Base-by-base conservation (phyloP, 2,797 vertebrate species). In the Emydoidea blandingii region DNA sequence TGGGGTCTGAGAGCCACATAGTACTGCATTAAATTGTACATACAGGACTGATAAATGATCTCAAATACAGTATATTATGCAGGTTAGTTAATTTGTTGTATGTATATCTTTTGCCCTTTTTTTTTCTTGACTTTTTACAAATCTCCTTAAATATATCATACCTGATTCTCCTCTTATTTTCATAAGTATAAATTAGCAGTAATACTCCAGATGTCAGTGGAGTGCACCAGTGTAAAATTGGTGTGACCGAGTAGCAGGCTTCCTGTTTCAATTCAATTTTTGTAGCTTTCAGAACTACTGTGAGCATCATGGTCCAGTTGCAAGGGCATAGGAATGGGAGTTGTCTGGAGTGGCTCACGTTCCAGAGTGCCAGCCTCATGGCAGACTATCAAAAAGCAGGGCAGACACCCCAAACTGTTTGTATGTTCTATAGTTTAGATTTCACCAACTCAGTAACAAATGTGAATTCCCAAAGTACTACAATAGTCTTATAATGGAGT, bases 101-200 rank as follows among this genome's bases (percentile, higher is more conserved):
- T 93, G 80, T n/a, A 50, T 93, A 65, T 96, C 87, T 47, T 83
- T 95, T 88, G 25, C 25, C 92, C 91, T 89, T 23, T 50, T 85
- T 89, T 89, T 29, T 79, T 92, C 94, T 78, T 79, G 57, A 92
- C 49, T 57, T 93, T 93, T 92, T 41, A 92, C 94, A 79, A 93
- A 15, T 85, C 4, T 89, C 18, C 88, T 89, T 86, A 65, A 83
- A 74, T 87, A 41, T 82, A 53, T 68, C 6, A 4, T 91, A 31
- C 92, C 93, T 94, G 89, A 90, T 94, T 95, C 57, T 96, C 11
- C 57, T 31, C 41, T 91, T 29, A 6, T 89, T 92, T 31, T 27
- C 31, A 6, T 83, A 52, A 0, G 0, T 92, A 56, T 83, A 83
- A 92, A 81, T 44, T 31, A 6, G n/a, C 44, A 79, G 50, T 62